Conservation (phyloP, 1,140 invertebrate genomes). For the Hycleus phaleratus region DNA sequence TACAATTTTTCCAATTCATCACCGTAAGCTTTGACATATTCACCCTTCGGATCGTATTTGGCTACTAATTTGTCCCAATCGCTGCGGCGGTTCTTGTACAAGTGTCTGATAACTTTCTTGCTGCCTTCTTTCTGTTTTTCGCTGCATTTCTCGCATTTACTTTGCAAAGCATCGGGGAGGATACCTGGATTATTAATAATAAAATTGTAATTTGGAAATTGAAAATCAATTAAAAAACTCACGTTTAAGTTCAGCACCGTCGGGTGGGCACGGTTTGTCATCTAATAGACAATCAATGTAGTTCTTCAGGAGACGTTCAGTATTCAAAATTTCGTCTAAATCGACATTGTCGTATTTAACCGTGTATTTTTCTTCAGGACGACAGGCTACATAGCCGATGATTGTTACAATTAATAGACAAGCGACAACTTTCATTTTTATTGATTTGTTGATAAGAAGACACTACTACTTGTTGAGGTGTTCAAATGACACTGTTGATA, state of each 20-base stretch:
- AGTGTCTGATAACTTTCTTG: conserved; percentile 50
- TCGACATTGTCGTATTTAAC: conserved; percentile 50
- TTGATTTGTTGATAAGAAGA: not conserved
- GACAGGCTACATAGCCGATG: conserved; percentile 5
- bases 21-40: conserved; percentile 33
- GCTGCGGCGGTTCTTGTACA: conserved; percentile 43
- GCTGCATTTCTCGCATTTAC: conserved; percentile 56
- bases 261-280: conserved; percentile 45
- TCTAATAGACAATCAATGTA: conserved; percentile 49
- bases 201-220: not conserved
- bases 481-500: not conserved
- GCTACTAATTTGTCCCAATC: conserved; percentile 47
- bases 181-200: not conserved
- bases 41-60: conserved; percentile 48
- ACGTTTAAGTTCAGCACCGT: conserved; percentile 47
- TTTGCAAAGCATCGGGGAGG: conserved; percentile 54
- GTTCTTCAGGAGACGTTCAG: conserved; percentile 44
- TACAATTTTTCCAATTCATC: conserved; percentile 9
- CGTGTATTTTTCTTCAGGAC: conserved; percentile 42
- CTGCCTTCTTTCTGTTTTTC: conserved; percentile 51
- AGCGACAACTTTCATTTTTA: not conserved
- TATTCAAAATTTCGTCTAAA: conserved; percentile 45
- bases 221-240: conserved; percentile 25
- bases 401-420: not conserved
- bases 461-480: not conserved